Conservation (phyloP, 2,888 invertebrate species). For the Hirtodrosophila histrioides region DNA sequence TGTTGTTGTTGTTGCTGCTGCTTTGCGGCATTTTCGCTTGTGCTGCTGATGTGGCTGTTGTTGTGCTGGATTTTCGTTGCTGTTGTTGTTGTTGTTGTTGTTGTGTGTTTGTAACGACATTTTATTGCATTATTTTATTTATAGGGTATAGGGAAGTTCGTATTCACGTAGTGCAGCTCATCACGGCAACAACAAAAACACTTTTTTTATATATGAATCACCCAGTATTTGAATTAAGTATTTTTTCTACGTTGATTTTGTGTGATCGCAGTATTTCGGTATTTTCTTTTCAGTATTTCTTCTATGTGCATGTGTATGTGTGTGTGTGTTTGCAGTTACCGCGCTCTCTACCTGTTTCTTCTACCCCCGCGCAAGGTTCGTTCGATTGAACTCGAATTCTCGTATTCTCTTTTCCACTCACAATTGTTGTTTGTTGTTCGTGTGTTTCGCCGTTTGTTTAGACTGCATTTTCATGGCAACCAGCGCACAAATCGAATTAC, state of each 20-base stretch:
- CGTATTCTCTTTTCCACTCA: constrained; percentile 19
- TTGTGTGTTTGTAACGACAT: constrained; percentile 61
- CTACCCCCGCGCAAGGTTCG: constrained; percentile 31
- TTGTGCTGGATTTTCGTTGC: constrained; percentile 53
- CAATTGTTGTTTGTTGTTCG: constrained; percentile 42
- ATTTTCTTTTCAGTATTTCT: constrained; percentile 9
- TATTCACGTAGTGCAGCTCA: constrained; percentile 51
- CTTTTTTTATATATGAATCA: constrained; percentile 46
- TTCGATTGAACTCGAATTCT: constrained; percentile 44
- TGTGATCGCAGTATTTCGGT: constrained; percentile 10
- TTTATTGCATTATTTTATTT: constrained; percentile 67
- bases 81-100: constrained; percentile 34
- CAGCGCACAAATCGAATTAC: constrained; percentile 21
- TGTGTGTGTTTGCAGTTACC: constrained; percentile 32
- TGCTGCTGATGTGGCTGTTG: constrained; percentile 68
- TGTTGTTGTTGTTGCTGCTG: constrained; percentile 13
- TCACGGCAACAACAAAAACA: constrained; percentile 32
- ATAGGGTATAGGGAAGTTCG: constrained; percentile 1
- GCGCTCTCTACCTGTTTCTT: constrained; percentile 13
- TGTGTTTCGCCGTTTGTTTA: constrained; percentile 54
- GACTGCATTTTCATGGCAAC: constrained; percentile 80
- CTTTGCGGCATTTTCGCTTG: constrained; percentile 62
- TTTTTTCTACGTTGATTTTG: constrained; percentile 13
- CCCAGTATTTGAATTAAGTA: constrained; percentile 56
- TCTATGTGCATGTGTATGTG: constrained; percentile 9